Base-by-base conservation (phyloP, 1,140 invertebrate species). In the Halesus radiatus region DNA sequence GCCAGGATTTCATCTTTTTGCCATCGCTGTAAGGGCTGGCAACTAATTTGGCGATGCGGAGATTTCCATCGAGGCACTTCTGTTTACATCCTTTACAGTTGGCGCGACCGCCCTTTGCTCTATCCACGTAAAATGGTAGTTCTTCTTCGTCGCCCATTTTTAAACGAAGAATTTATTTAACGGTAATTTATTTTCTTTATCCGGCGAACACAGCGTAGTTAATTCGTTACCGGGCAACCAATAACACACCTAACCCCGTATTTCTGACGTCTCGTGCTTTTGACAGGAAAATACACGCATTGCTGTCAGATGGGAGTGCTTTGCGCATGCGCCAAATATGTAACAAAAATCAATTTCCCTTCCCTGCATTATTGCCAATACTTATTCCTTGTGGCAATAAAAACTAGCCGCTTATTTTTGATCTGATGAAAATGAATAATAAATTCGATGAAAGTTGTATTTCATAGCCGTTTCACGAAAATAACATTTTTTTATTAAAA, bases 41-140 rank as follows among this genome's bases (percentile, higher is more conserved):
- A 4, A 92, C 91, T 23, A 96, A 84, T 89, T 96, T 95, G 0
- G 93, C 95, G 20, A 97, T 90, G 75, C 95, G 89, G 50, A 96
- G 84, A 54, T 91, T 88, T 23, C 93, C 94, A 85, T 94, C 93
- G 4, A 93, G 91, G 84, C 96, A 94, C 84, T 95, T 94, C 73
- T 92, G 87, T 88, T 97, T 97, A 86, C 96, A 98, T 86, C 94
- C 95, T 85, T 97, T 97, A 85, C 96, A 98, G n/a, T 92, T 92
- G 0, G 96, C 94, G 54, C 94, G 91, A 0, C 94, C 94, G 0
- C 92, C 91, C 88, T 96, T 96, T 0, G 95, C 96, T 81, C 94
- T 90, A 78, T 97, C 96, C 15, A 93, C 91, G 53, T 89, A 92
- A 85, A 94, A 95, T 3, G 91, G 90, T 80, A 91, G 91, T 76